phyloP scores from a whole-genome alignment of 2,888 invertebrate genomes.

The Villa cingulata region DNA sequence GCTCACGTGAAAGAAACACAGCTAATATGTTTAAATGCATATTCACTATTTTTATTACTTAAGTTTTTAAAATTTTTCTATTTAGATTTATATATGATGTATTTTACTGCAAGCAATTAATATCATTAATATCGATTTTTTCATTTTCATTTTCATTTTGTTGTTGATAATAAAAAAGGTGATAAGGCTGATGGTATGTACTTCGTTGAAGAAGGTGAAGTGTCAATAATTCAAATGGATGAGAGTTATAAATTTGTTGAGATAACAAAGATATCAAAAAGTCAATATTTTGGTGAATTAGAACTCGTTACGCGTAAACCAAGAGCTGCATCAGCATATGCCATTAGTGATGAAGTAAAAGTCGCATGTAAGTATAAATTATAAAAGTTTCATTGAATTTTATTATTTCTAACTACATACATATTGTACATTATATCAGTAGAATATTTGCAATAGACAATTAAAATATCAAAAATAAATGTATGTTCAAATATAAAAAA shows the following conservation, averaged over 20 bases:
- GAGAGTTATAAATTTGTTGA: conserved; percentile 72
- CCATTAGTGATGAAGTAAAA: conserved; percentile 65
- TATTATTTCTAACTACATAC: no score
- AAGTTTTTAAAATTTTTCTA: no score
- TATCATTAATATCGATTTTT: neutral
- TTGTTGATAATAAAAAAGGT: no score
- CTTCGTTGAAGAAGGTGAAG: conserved; percentile 86
- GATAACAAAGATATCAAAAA: conserved; percentile 55
- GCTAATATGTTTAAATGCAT: no score
- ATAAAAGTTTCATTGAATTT: no score
- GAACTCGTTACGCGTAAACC: conserved; percentile 95
- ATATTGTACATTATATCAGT: no score
- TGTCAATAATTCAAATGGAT: conserved; percentile 73
- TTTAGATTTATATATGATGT: neutral
- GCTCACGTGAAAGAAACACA: no score
- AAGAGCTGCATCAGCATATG: conserved; percentile 83
- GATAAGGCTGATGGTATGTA: conserved; percentile 97
- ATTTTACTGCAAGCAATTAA: neutral
- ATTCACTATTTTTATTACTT: no score
- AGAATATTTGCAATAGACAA: no score
- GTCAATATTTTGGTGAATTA: conserved; percentile 91
- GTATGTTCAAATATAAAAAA: no score
- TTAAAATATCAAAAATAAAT: no score
- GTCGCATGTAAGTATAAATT: conserved; percentile 72
- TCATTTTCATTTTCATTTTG: neutral